A percentile compares a stretch with the other conserved stretches of the same genome.
These are phyloP conservation scores for Eledone cirrhosa DNA, from an alignment of 2,888 invertebrate species.

Conservation along the genomic window DNA sequence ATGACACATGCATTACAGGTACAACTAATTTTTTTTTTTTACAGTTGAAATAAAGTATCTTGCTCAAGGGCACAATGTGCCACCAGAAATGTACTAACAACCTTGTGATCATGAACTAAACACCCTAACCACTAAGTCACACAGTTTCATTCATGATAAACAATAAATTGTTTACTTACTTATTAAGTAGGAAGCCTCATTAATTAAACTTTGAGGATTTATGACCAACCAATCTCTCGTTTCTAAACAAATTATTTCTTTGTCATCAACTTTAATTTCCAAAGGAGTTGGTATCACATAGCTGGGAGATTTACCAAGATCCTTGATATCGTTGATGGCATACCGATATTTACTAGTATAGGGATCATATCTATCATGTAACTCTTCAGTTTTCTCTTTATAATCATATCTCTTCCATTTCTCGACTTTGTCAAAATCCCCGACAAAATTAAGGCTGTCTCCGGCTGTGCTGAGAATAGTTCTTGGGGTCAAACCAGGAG, in stretches of 20 bases:
- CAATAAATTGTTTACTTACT: slow-evolving; percentile 36
- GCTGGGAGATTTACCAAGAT: slow-evolving; percentile 33
- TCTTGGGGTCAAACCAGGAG: slow-evolving; percentile 39
- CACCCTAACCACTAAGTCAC: no score
- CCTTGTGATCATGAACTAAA: no score
- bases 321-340: slow-evolving; percentile 29
- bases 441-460: slow-evolving; percentile 42
- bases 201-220: slow-evolving; percentile 35
- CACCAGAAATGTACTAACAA: no score
- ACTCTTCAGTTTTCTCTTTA: slow-evolving; percentile 29
- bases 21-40: no score
- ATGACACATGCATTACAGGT: no score
- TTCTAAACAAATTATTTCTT: slow-evolving; percentile 33
- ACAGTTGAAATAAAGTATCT: no score
- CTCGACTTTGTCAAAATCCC: slow-evolving; percentile 41
- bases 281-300: slow-evolving; percentile 37
- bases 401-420: slow-evolving; percentile 48
- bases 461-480: slow-evolving; percentile 41
- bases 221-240: slow-evolving; percentile 42
- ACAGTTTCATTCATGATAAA: no score
- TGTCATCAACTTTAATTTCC: slow-evolving; percentile 5
- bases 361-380: slow-evolving; percentile 45
- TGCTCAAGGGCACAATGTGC: no score
- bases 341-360: slow-evolving; percentile 43
- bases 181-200: slow-evolving; percentile 46